phyloP scores from a whole-genome alignment of 1,140 invertebrate species.

The Drosophila pseudoobscura region DNA sequence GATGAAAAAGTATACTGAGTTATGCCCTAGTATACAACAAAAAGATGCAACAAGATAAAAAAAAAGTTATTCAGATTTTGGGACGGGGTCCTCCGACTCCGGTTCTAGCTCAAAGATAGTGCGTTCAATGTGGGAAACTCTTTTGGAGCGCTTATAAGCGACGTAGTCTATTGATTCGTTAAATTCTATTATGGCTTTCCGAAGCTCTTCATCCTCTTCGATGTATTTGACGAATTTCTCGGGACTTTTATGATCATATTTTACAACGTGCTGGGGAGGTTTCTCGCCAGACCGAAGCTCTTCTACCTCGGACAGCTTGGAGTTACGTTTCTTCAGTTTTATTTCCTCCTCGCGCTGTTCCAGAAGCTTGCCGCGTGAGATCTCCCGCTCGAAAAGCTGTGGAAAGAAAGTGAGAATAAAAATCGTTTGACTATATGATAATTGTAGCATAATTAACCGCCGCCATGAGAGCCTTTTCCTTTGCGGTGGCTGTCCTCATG shows the following conservation, averaged over 20 bases:
- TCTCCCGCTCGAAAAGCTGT: constrained; percentile 93
- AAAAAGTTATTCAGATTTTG: not conserved
- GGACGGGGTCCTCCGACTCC: too few relatives aligned
- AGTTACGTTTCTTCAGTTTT: constrained; percentile 84
- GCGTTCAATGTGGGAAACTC: constrained; percentile 8
- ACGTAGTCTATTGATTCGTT: constrained; percentile 6
- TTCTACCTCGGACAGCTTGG: constrained; percentile 53
- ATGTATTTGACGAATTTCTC: constrained; percentile 27
- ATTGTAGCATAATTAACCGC: constrained; percentile 65
- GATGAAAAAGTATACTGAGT: too few relatives aligned
- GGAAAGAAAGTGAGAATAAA: not conserved
- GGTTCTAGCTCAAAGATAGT: constrained; percentile 29
- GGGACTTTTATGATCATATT: constrained; percentile 57
- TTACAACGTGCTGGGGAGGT: not conserved
- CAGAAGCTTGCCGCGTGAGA: constrained; percentile 93
- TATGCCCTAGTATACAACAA: too few relatives aligned
- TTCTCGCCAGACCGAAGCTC: not conserved
- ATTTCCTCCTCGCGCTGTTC: constrained; percentile 91
- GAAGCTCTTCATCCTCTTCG: constrained; percentile 23
- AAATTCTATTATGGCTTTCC: constrained; percentile 21
- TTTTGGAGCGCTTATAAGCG: constrained; percentile 15
- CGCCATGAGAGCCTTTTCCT: constrained; percentile 91
- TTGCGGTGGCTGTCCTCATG: constrained; percentile 88
- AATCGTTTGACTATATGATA: not conserved
- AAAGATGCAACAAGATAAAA: not conserved